A percentile compares a stretch with the other conserved stretches of the same genome.
Conservation (phyloP, 2,888 invertebrate species). For the Phortica magna region DNA sequence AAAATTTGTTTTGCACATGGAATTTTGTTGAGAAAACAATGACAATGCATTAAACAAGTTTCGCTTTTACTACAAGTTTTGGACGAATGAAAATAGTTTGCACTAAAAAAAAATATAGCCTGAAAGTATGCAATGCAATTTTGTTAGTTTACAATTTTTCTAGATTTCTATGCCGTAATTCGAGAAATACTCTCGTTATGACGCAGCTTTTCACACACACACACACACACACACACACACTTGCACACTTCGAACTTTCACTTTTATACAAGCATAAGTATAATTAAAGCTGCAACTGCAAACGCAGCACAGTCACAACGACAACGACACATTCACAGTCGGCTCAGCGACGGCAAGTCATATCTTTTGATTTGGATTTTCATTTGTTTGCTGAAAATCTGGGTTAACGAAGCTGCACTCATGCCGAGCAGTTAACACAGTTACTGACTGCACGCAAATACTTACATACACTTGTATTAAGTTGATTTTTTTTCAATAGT, state of each 20-base stretch:
- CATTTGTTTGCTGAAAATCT: constrained; percentile 43
- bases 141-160: background rate
- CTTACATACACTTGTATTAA: background rate
- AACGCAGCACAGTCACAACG: background rate
- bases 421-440: background rate
- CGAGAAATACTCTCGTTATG: background rate
- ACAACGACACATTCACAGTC: background rate
- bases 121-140: constrained; percentile 18
- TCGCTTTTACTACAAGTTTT: background rate
- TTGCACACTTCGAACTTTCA: constrained; percentile 53
- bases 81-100: constrained; percentile 17
- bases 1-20: background rate
- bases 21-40: constrained; percentile 3
- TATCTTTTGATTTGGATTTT: constrained; percentile 18
- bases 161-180: background rate
- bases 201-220: background rate
- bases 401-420: constrained; percentile 54
- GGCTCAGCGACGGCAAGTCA: background rate
- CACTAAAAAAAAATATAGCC: background rate
- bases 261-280: constrained; percentile 43
- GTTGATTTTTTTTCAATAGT: no score
- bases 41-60: constrained; percentile 10
- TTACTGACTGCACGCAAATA: background rate
- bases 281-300: constrained; percentile 43
- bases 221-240: constrained; percentile 32